Evolutionary conservation across 2,113 vertebrate species (phyloP).

Genomic region (Siniperca knerii): DNA sequence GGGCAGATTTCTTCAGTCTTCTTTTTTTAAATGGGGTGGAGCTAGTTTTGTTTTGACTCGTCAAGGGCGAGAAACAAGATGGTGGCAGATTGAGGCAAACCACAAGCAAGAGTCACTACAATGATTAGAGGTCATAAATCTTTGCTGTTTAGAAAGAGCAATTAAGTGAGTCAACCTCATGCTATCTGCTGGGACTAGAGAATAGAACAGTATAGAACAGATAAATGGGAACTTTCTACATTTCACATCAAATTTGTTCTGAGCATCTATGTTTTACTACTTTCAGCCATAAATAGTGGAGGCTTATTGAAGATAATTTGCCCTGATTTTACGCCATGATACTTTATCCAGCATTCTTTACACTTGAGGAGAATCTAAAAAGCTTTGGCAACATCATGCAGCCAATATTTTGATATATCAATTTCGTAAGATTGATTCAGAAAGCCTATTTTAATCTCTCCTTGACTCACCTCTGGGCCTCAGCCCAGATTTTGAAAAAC

Average conservation of each 20-base stretch:
- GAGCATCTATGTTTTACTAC: neutral
- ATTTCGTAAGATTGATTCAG: constrained; percentile 13
- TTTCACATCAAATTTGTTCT: constrained; percentile 2
- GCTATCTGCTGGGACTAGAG: neutral
- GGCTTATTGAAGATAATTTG: constrained; percentile 5
- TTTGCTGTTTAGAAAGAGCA: neutral
- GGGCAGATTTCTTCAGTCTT: constrained; percentile 21
- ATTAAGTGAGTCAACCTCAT: constrained; percentile 9
- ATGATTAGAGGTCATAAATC: constrained; percentile 35
- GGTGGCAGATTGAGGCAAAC: constrained; percentile 30
- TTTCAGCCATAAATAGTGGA: neutral
- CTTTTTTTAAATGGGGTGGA: neutral
- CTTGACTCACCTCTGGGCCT: constrained; percentile 30
- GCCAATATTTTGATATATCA: constrained; percentile 18
- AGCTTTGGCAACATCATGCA: constrained; percentile 6
- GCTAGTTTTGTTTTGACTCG: constrained; percentile 33
- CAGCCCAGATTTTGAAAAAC: constrained; percentile 18
- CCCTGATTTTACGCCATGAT: constrained; percentile 3
- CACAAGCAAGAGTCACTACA: constrained; percentile 20
- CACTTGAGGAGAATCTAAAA: constrained; percentile 10
- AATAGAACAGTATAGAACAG: neutral
- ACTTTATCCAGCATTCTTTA: neutral
- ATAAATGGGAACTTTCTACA: neutral
- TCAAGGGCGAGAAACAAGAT: constrained; percentile 27
- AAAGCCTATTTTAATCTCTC: constrained; percentile 43